phyloP scores from a whole-genome alignment of 2,113 vertebrate genomes.

The Platanista minor region DNA sequence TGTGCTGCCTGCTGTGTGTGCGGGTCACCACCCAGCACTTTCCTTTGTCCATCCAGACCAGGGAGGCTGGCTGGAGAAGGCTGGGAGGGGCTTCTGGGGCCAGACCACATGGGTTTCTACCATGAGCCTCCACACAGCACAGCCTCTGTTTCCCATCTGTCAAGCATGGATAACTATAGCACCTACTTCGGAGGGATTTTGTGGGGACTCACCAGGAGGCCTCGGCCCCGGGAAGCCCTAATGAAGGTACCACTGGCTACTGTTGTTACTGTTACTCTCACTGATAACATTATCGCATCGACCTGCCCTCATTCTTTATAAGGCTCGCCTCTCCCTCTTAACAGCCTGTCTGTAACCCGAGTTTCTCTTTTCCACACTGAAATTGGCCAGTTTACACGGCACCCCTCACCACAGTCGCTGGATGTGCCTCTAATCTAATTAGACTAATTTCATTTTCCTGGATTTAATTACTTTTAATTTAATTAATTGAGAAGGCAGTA shows the following conservation, averaged over 20 bases:
- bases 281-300: background rate
- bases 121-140: accelerated
- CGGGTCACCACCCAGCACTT: accelerated
- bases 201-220: background rate
- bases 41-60: background rate
- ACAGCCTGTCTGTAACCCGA: background rate
- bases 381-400: conserved; percentile 53
- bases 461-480: conserved; percentile 77
- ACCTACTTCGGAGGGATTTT: background rate
- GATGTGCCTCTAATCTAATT: conserved; percentile 69
- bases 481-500: conserved; percentile 76
- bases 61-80: background rate
- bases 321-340: background rate
- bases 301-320: background rate
- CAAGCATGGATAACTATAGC: background rate
- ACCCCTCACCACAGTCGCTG: conserved; percentile 48
- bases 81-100: background rate
- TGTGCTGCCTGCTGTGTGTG: background rate
- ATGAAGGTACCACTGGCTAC: background rate
- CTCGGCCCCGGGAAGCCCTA: background rate
- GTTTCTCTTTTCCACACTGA: conserved; percentile 38
- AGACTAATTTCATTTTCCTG: conserved; percentile 75
- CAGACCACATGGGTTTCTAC: background rate
- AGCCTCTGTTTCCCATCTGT: background rate
- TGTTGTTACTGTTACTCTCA: background rate